These are phyloP conservation scores for Eulacestoma nigropectus DNA, from an alignment of 2,113 vertebrate genomes.

Conservation along the genomic window DNA sequence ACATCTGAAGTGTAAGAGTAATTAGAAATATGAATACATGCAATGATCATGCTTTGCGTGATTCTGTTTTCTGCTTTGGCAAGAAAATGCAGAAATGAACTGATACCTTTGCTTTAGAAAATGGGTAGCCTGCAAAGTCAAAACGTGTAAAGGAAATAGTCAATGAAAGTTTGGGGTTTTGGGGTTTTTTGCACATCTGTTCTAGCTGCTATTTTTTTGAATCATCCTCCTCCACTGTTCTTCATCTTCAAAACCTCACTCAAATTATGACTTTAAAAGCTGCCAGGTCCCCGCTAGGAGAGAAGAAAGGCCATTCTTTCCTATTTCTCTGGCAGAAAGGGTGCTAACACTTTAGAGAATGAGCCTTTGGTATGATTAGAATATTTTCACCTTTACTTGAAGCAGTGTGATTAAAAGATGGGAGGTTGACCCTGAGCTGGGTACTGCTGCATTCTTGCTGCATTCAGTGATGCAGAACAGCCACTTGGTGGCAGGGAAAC, in stretches of 20 bases:
- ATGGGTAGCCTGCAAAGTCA: neutral
- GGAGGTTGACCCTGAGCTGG: neutral
- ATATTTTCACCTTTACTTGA: slow-evolving; percentile 12
- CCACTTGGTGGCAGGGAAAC: neutral
- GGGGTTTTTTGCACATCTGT: neutral
- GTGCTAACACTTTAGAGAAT: neutral
- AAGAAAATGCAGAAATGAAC: neutral
- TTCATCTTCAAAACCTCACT: neutral
- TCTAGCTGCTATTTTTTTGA: neutral
- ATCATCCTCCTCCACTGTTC: neutral
- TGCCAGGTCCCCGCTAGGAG: neutral
- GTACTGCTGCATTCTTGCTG: neutral
- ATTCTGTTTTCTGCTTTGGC: slow-evolving; percentile 12
- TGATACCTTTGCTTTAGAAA: neutral
- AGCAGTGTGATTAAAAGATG: neutral
- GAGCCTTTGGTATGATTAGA: neutral
- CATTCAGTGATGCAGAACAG: neutral
- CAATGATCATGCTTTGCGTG: neutral
- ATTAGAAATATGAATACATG: slow-evolving; percentile 23
- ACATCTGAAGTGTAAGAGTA: slow-evolving; percentile 38
- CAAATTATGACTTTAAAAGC: neutral
- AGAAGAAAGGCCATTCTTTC: neutral
- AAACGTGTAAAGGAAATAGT: neutral
- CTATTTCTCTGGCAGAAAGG: neutral
- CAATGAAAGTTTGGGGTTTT: no score